A percentile compares a stretch with the other conserved stretches of the same genome.
Evolutionary conservation across 2,797 vertebrate species (phyloP).

Genomic region (Manis javanica): DNA sequence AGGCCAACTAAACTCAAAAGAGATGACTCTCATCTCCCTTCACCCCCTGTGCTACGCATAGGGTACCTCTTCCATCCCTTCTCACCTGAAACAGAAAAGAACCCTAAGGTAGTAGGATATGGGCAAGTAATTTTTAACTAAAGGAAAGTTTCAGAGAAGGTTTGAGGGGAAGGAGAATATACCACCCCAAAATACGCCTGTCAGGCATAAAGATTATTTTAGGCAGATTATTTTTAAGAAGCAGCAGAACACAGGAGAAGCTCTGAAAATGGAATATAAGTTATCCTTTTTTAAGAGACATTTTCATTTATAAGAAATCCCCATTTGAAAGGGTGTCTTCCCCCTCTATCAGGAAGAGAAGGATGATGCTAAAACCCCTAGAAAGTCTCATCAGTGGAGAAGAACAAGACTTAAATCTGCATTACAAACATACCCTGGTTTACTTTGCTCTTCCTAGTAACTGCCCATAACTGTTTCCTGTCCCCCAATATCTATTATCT

Average conservation of each 20-base stretch:
- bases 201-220: not conserved
- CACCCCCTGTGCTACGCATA: not conserved
- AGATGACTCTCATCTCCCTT: not conserved
- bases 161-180: not conserved
- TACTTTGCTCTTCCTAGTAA: not conserved
- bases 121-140: not conserved
- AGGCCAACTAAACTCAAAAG: not conserved
- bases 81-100: not conserved
- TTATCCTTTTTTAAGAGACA: not conserved
- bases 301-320: slow-evolving; percentile 21
- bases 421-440: not conserved
- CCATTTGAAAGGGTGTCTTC: not conserved
- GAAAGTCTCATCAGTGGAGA: not conserved
- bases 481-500: not conserved
- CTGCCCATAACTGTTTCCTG: not conserved
- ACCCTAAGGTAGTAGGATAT: not conserved
- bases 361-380: not conserved
- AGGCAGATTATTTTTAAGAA: slow-evolving; percentile 12
- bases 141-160: slow-evolving; percentile 48
- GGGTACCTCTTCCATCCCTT: not conserved
- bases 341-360: not conserved
- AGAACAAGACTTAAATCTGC: not conserved
- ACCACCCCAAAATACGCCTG: not conserved
- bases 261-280: not conserved
- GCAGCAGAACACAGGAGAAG: not conserved